These are phyloP conservation scores for Ctenopoma kingsleyae DNA, from an alignment of 2,797 vertebrate genomes.

Conservation along the genomic window DNA sequence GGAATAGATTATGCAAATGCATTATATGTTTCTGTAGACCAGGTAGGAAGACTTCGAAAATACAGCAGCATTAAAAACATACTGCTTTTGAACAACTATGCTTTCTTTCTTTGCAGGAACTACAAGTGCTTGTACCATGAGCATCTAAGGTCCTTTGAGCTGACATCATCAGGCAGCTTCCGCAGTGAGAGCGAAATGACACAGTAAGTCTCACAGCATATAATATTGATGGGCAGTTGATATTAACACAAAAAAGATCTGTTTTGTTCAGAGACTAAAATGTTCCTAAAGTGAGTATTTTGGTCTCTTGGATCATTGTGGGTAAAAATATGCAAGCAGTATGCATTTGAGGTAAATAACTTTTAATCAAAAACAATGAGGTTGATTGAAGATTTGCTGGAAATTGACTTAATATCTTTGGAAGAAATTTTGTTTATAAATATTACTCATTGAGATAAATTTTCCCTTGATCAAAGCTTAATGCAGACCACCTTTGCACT, in stretches of 20 bases:
- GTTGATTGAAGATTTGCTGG: too few species aligned
- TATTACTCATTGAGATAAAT: too few species aligned
- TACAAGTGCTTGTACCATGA: slow-evolving; percentile 42
- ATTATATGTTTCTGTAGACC: slow-evolving; percentile 38
- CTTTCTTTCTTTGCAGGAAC: slow-evolving; percentile 17
- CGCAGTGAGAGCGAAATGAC: slow-evolving; percentile 39
- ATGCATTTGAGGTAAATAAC: too few species aligned
- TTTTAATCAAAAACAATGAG: too few species aligned
- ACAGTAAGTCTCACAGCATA: slow-evolving; percentile 39
- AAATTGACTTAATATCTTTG: too few species aligned
- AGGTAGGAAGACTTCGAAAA: slow-evolving; percentile 17
- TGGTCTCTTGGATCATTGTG: too few species aligned
- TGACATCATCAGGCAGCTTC: neutral
- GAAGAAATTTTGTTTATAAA: too few species aligned
- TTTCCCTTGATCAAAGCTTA: neutral
- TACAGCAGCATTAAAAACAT: neutral
- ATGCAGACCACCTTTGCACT: slow-evolving; percentile 36
- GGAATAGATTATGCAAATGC: slow-evolving; percentile 18
- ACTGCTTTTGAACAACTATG: slow-evolving; percentile 10
- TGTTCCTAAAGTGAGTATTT: neutral
- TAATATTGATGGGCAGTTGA: slow-evolving; percentile 31
- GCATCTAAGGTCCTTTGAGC: slow-evolving; percentile 23
- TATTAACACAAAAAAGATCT: slow-evolving; percentile 35
- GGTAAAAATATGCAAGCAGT: too few species aligned
- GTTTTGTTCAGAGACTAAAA: slow-evolving; percentile 21